A percentile compares a stretch with the other conserved stretches of the same genome.
Evolutionary conservation across 2,113 vertebrate species (phyloP).

Genomic region (Dolichotis patagonum): DNA sequence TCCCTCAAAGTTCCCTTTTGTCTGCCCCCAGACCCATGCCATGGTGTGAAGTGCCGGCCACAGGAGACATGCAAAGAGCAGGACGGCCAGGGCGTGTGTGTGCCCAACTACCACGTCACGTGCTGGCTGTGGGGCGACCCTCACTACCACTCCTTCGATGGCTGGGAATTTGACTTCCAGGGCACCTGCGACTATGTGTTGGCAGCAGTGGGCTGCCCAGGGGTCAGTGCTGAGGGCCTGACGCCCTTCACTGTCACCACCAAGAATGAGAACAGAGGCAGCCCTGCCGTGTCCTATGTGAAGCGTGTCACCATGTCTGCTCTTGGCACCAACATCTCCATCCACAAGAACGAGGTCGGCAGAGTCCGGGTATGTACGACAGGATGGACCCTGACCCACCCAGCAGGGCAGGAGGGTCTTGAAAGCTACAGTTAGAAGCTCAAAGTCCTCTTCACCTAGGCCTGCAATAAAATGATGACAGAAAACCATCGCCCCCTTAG

Average conservation of each 20-base stretch:
- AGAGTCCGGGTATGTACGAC: slow-evolving; percentile 87
- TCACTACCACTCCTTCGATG: slow-evolving; percentile 87
- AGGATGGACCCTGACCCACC: neutral
- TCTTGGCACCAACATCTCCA: slow-evolving; percentile 84
- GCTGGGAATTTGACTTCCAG: slow-evolving; percentile 85
- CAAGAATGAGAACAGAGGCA: slow-evolving; percentile 89
- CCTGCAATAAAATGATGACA: neutral
- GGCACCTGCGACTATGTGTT: slow-evolving; percentile 89
- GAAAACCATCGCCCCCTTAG: neutral
- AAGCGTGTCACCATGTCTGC: slow-evolving; percentile 82
- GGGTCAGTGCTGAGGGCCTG: slow-evolving; percentile 77
- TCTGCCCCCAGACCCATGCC: slow-evolving; percentile 88
- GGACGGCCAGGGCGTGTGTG: slow-evolving; percentile 80
- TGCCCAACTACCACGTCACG: slow-evolving; percentile 82
- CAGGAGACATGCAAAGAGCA: slow-evolving; percentile 87
- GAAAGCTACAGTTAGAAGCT: neutral
- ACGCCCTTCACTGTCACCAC: slow-evolving; percentile 88
- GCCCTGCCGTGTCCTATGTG: slow-evolving; percentile 86
- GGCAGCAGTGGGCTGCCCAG: slow-evolving; percentile 79
- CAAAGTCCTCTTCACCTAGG: neutral
- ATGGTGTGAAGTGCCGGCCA: slow-evolving; percentile 84
- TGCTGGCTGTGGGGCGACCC: slow-evolving; percentile 88
- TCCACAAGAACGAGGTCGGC: slow-evolving; percentile 85
- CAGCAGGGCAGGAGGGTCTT: neutral
- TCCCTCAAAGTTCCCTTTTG: neutral